phyloP scores from a whole-genome alignment of 1,140 invertebrate species.

The Vanessa tameamea region DNA sequence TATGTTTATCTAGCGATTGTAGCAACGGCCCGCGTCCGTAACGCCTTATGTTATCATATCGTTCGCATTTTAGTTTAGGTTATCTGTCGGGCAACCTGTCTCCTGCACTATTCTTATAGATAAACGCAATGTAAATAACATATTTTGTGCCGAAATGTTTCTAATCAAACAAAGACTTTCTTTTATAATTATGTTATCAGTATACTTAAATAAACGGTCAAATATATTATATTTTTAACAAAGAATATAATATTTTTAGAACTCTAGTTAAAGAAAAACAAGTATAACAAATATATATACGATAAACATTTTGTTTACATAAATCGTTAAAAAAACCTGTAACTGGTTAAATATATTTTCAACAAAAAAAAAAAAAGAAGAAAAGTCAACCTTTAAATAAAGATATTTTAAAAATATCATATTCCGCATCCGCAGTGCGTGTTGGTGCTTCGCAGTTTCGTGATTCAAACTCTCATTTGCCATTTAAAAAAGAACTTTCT shows the following conservation, averaged over 20 bases:
- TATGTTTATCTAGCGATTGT: constrained; percentile 80
- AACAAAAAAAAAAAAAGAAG: no score
- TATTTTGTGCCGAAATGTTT: constrained; percentile 32
- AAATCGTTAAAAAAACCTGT: no score
- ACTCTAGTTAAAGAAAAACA: neutral
- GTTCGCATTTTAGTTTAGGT: constrained; percentile 74
- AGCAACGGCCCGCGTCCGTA: constrained; percentile 52
- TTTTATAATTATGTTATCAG: neutral
- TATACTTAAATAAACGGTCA: neutral
- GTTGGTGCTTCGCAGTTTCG: constrained; percentile 1
- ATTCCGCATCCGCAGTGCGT: neutral
- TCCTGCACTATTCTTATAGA: constrained; percentile 61
- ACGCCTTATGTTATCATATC: constrained; percentile 65
- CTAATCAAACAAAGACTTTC: constrained; percentile 24
- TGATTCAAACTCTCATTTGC: constrained; percentile 29
- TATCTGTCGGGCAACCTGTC: constrained; percentile 76
- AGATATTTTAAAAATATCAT: constrained; percentile 3
- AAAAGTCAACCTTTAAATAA: neutral
- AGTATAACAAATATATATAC: no score
- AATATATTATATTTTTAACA: neutral
- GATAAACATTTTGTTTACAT: neutral
- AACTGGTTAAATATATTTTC: no score
- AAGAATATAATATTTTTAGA: neutral
- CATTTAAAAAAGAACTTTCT: constrained; percentile 43
- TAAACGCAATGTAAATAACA: constrained; percentile 38